A percentile compares a stretch with the other conserved stretches of the same genome.
phyloP scores from a whole-genome alignment of 2,888 invertebrate species.

The Callinectes sapidus region DNA sequence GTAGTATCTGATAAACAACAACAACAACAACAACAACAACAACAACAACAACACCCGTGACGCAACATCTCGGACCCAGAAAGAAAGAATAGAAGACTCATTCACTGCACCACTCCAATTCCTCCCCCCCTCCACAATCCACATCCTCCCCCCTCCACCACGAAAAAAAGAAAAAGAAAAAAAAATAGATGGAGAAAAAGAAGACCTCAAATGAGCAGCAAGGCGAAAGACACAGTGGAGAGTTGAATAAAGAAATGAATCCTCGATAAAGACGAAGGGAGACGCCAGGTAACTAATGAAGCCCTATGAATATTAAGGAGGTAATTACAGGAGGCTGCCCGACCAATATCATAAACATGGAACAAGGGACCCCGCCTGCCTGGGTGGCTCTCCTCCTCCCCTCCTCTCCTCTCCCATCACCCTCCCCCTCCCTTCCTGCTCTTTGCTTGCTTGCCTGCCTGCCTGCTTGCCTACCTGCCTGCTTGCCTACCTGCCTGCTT shows the following conservation, averaged over 20 bases:
- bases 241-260: slow-evolving; percentile 17
- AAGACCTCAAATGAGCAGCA: neutral
- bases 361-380: slow-evolving; percentile 10
- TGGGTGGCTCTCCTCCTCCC: neutral
- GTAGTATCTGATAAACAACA: neutral
- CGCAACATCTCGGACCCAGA: too few relatives aligned
- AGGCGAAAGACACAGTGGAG: neutral
- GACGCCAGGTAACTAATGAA: slow-evolving; percentile 35
- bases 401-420: neutral
- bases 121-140: too few relatives aligned
- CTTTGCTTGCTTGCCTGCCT: neutral
- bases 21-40: neutral
- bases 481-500: neutral
- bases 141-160: neutral
- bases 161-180: neutral
- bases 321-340: slow-evolving; percentile 27
- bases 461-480: neutral
- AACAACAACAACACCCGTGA: neutral
- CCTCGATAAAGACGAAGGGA: neutral
- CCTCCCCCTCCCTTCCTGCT: neutral
- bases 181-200: neutral
- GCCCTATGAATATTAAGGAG: slow-evolving; percentile 36
- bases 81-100: too few relatives aligned
- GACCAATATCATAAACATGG: slow-evolving; percentile 31
- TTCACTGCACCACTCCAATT: too few relatives aligned